Conservation (phyloP, 2,888 invertebrate species). For the Agonopterix subpropinquella region DNA sequence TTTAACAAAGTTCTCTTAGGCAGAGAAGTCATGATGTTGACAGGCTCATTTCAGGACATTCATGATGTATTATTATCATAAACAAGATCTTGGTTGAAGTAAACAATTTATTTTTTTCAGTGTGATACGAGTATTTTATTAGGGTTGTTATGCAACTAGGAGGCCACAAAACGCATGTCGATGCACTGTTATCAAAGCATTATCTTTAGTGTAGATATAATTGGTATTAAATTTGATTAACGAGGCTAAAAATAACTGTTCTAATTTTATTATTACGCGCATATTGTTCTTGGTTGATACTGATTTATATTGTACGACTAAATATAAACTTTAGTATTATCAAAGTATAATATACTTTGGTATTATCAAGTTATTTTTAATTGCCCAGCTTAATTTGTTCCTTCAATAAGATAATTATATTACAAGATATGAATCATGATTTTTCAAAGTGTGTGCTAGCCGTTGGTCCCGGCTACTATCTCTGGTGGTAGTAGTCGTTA, state of each 20-base stretch:
- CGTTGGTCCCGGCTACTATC: no score
- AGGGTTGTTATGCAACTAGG: constrained; percentile 4
- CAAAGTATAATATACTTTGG: neutral
- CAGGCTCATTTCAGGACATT: no score
- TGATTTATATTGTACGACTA: neutral
- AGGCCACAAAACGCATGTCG: constrained; percentile 6
- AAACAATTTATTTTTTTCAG: no score
- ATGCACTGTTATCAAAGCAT: constrained; percentile 19
- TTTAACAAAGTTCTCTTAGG: no score
- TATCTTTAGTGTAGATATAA: constrained; percentile 24
- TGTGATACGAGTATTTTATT: neutral
- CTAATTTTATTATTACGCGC: constrained; percentile 9
- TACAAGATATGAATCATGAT: no score
- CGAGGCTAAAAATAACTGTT: constrained; percentile 27
- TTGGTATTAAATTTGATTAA: constrained; percentile 27
- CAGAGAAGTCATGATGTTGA: no score
- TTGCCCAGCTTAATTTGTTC: no score
- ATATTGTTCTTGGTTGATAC: constrained; percentile 3
- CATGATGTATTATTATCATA: no score
- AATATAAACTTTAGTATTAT: neutral
- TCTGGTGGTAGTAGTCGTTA: no score
- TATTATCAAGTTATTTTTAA: neutral
- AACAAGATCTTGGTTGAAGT: no score
- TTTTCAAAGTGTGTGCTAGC: no score
- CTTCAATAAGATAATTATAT: no score